A percentile compares a stretch with the other conserved stretches of the same genome.
These are phyloP conservation scores for Cyrtonyx montezumae DNA, from an alignment of 2,113 vertebrate genomes.

Conservation along the genomic window DNA sequence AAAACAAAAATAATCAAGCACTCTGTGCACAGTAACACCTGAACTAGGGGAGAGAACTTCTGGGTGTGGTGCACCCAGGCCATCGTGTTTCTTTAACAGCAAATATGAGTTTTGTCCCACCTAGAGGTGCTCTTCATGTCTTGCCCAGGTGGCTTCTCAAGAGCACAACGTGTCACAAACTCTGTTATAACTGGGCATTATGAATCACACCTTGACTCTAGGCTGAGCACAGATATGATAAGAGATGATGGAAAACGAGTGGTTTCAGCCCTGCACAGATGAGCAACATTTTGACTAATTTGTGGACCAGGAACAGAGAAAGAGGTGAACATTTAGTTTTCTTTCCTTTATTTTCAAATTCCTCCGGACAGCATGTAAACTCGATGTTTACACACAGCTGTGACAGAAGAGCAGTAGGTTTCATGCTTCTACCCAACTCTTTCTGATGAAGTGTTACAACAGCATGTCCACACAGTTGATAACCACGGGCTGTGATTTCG, in stretches of 20 bases:
- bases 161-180: not conserved
- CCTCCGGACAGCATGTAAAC: not conserved
- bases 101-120: not conserved
- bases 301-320: not conserved
- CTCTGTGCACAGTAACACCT: not conserved
- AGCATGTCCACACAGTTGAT: not conserved
- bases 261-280: not conserved
- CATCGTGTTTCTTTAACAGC: not conserved
- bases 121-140: not conserved
- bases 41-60: not conserved
- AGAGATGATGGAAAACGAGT: fast-evolving
- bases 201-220: fast-evolving
- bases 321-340: not conserved
- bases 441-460: not conserved
- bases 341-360: not conserved
- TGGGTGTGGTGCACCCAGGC: fast-evolving
- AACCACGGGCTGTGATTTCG: not conserved
- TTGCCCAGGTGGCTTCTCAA: not conserved
- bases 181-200: not conserved
- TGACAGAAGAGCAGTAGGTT: not conserved
- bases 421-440: fast-evolving
- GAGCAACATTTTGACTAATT: not conserved
- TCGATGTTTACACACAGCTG: not conserved
- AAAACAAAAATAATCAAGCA: not conserved
- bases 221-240: fast-evolving